Base-by-base conservation (phyloP, 2,888 invertebrate species). In the Zygogramma bicolorata region DNA sequence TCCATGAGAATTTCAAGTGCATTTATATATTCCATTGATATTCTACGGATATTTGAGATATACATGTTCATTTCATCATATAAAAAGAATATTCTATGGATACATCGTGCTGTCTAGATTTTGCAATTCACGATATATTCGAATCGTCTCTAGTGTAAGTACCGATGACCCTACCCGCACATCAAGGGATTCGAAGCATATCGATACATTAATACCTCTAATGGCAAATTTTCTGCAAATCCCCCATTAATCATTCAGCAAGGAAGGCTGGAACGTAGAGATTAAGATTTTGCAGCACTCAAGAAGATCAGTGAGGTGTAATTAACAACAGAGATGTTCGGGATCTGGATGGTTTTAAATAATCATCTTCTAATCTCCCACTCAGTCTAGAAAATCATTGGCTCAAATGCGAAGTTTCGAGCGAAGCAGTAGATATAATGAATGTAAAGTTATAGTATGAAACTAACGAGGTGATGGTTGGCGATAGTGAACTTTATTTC, bases 301-400 rank as follows among this genome's bases (percentile, higher is more conserved):
- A 71, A 72, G 76, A 59, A 73, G 76, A 77, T 77, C 76, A 77
- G 71, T 74, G 75, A 74, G 71, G 73, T 74, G 79, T 80, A 80
- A 82, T 81, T 82, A 81, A 80, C 78, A 75, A 77, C 75, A 73
- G 73, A 79, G 77, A 74, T 73, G 74, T 76, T 77, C 74, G 65
- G 72, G 77, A 78, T 78, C 77, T 71, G 73, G 72, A 72, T 72
- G 74, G 70, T 77, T 78, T 74, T 49, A 76, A 78, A 79, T 81
- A 80, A 81, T 81, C 78, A 78, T 77, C 77, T 75, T 68, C 76
- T 80, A 79, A 80, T 81, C 78, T 77, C 65, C 61, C 42, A 68
- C 63, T 62, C 65, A 40, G 69, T 60, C 69, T 75, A 62, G 63
- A 67, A 66, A 71, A 71, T 69, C 67, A 63, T 65, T n/a, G n/a